Evolutionary conservation across 2,888 invertebrate genomes (phyloP), one percentile per base, ranked within the genome.

Genomic region (Agonum fuliginosum): DNA sequence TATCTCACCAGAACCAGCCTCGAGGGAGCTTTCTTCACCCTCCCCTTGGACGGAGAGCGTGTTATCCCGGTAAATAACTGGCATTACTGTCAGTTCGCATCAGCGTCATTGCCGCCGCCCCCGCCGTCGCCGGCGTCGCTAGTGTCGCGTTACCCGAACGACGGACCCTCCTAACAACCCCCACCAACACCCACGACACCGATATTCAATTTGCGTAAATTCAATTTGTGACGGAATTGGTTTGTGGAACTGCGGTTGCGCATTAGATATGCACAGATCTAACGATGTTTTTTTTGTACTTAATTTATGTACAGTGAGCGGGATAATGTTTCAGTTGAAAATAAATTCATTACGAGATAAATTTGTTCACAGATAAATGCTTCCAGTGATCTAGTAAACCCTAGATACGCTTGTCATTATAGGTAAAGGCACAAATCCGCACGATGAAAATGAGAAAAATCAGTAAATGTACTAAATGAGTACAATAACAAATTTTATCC

Each of bases 61-160:
- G 81, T 80, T 80, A 78, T 80, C 79, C 81, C 77, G 80, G 80
- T 79, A 81, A 81, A 81, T 81, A 81, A 81, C 80, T 78, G 80
- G 80, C 80, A 81, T 81, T 81, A 81, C 78, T 80, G 80, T 81
- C 81, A 78, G 79, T 79, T 80, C 81, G 78, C 80, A 81, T 81
- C 80, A 81, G 69, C 80, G 80, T 81, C 81, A 81, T 8, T 30
- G 30, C 30, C 8, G 8, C 30, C 51, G 22, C 12, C 4, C 12
- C 14, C 54, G 30, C 17, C 58, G 58, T 30, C 58, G 58, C 78
- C 70, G 76, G 80, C 81, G 78, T 81, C 79, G 80, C 81, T 72
- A 37, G 75, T 75, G 48, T 75, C 75, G 62, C 51, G 62, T 75
- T 75, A 75, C 75, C 34, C 75, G 41, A 70, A 24, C 46, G 34